Conservation (phyloP, 2,797 vertebrate genomes). For the Cossypha niveicapilla region DNA sequence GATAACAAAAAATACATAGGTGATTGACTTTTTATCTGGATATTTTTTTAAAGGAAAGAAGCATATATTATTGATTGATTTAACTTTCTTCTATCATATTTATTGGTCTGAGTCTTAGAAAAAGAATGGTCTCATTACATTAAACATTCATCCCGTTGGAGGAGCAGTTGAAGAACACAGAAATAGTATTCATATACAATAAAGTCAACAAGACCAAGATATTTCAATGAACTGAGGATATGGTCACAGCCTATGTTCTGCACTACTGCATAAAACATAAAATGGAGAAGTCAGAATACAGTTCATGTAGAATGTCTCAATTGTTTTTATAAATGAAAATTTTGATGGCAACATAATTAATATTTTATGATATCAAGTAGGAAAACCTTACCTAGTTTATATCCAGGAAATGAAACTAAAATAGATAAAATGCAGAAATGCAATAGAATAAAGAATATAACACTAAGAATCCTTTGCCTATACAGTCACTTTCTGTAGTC, state of each 20-base stretch:
- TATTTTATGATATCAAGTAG: not conserved
- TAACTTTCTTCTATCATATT: not conserved
- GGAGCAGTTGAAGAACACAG: not conserved
- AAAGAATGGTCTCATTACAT: not conserved
- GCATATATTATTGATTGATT: not conserved
- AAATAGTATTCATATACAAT: not conserved
- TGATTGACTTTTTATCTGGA: not conserved
- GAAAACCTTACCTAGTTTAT: not conserved
- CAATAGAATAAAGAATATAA: not conserved
- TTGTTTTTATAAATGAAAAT: not conserved
- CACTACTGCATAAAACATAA: not conserved
- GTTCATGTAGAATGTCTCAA: not conserved
- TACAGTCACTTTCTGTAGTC: not conserved
- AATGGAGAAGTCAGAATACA: not conserved
- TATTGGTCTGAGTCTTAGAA: not conserved
- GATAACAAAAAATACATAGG: not conserved
- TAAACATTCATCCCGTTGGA: not conserved
- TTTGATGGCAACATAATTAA: not conserved
- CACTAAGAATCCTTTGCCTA: not conserved
- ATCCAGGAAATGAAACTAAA: not conserved
- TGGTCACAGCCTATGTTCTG: not conserved
- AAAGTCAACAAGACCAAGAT: not conserved
- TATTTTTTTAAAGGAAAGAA: not conserved
- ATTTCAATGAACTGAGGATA: not conserved
- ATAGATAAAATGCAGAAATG: not conserved